Conservation (phyloP, 1,140 invertebrate species). For the Ostrea denselamellosa region DNA sequence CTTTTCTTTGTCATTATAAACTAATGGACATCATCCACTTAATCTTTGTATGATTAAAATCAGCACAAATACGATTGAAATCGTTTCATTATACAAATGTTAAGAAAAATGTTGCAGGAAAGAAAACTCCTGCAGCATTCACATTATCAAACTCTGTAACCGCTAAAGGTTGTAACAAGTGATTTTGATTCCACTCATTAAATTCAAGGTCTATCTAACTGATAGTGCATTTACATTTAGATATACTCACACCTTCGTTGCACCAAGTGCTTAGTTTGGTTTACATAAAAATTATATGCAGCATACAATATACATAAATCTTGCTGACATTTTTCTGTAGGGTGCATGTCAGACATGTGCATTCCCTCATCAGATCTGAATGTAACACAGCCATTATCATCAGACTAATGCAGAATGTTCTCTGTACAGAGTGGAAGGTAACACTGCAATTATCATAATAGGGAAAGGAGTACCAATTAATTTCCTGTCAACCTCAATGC, state of each 20-base stretch:
- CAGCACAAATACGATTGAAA: neutral
- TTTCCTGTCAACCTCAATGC: too few species aligned
- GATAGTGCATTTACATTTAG: neutral
- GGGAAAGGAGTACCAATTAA: too few species aligned
- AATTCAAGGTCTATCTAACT: neutral
- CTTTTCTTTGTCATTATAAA: neutral
- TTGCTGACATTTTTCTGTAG: constrained; percentile 13
- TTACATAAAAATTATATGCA: neutral
- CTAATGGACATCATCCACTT: neutral
- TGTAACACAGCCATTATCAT: too few species aligned
- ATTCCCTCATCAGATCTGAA: neutral
- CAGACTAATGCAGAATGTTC: too few species aligned
- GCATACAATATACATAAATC: neutral
- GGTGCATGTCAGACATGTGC: neutral
- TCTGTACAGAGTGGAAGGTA: too few species aligned
- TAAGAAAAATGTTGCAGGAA: neutral
- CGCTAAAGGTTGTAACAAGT: neutral
- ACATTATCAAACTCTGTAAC: neutral
- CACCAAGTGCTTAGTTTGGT: neutral
- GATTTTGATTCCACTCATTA: neutral
- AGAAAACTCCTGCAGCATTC: neutral
- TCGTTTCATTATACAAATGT: neutral
- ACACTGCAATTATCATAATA: too few species aligned
- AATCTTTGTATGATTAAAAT: constrained; percentile 28
- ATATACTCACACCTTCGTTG: neutral